phyloP scores from a whole-genome alignment of 2,888 invertebrate genomes.

The Nomada flava region DNA sequence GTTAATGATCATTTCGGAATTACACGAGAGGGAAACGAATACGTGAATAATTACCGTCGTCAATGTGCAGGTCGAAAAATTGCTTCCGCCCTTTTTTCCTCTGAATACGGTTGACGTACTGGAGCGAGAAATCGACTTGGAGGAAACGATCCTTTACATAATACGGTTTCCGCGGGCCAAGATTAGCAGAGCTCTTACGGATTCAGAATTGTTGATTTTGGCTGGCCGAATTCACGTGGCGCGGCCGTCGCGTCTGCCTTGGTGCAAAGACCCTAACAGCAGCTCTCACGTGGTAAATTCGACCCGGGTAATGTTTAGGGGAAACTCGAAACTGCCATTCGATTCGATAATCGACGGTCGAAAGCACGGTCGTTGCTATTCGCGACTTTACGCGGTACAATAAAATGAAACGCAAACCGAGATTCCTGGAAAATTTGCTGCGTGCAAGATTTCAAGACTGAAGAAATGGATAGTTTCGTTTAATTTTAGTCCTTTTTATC shows the following conservation, averaged over 20 bases:
- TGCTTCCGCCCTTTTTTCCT: slow-evolving; percentile 19
- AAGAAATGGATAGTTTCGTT: not conserved
- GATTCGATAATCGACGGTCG: not conserved
- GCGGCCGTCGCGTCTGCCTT: slow-evolving; percentile 55
- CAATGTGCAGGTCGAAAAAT: slow-evolving; percentile 17
- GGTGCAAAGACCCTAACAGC: slow-evolving; percentile 69
- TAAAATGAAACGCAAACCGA: not conserved
- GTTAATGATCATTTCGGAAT: slow-evolving; percentile 22
- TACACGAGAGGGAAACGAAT: slow-evolving; percentile 18
- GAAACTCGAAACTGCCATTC: not conserved
- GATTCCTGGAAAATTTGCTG: not conserved
- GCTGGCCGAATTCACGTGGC: slow-evolving; percentile 65
- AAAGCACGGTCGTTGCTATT: not conserved
- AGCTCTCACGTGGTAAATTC: slow-evolving; percentile 19
- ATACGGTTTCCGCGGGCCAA: slow-evolving; percentile 75
- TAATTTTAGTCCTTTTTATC: too few species aligned
- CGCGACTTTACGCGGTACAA: slow-evolving; percentile 1
- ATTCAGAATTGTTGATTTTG: slow-evolving; percentile 55
- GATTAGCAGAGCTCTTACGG: slow-evolving; percentile 69
- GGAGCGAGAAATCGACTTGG: slow-evolving; percentile 66
- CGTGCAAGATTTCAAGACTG: not conserved
- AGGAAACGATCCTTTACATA: slow-evolving; percentile 78
- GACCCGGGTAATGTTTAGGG: slow-evolving; percentile 18
- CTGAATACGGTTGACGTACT: slow-evolving; percentile 26
- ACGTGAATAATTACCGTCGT: slow-evolving; percentile 19